Evolutionary conservation across 2,888 invertebrate species (phyloP).

Genomic region (Lochmaea crataegi): DNA sequence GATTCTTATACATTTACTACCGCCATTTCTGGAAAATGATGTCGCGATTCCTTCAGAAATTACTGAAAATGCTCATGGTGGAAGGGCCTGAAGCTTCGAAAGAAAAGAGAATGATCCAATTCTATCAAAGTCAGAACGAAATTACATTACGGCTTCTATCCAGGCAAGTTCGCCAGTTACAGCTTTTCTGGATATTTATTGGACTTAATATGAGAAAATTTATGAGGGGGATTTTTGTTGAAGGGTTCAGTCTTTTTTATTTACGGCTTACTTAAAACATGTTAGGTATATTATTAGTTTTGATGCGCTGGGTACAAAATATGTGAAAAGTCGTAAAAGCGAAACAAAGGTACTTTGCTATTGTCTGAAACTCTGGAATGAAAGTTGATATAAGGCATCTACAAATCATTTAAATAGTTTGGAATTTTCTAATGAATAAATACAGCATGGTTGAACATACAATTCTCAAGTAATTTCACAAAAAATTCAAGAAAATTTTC

Average conservation of each 20-base stretch:
- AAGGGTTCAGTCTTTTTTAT: slow-evolving; percentile 21
- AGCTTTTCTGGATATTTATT: slow-evolving; percentile 43
- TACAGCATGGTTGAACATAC: too few relatives aligned
- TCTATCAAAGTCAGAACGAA: slow-evolving; percentile 42
- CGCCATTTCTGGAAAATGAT: slow-evolving; percentile 56
- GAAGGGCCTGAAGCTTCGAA: slow-evolving; percentile 49
- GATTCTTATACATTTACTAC: slow-evolving; percentile 58
- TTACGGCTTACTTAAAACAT: slow-evolving; percentile 13
- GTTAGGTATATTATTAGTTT: background rate
- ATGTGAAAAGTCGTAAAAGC: background rate
- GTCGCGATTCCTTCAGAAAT: slow-evolving; percentile 54
- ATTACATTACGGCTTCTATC: slow-evolving; percentile 38
- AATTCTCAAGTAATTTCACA: too few relatives aligned
- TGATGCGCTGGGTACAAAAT: background rate
- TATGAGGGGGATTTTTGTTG: slow-evolving; percentile 28
- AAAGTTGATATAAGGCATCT: background rate
- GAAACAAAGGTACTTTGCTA: background rate
- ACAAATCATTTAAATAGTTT: background rate
- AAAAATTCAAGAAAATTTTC: too few relatives aligned
- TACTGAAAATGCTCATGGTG: slow-evolving; percentile 55
- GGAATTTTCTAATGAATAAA: too few relatives aligned
- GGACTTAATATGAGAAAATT: slow-evolving; percentile 40
- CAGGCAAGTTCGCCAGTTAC: slow-evolving; percentile 30
- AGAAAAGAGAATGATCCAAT: slow-evolving; percentile 47
- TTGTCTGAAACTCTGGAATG: background rate